A percentile compares a stretch with the other conserved stretches of the same genome.
Conservation (phyloP, 2,888 invertebrate species). For the Polia nebulosa region DNA sequence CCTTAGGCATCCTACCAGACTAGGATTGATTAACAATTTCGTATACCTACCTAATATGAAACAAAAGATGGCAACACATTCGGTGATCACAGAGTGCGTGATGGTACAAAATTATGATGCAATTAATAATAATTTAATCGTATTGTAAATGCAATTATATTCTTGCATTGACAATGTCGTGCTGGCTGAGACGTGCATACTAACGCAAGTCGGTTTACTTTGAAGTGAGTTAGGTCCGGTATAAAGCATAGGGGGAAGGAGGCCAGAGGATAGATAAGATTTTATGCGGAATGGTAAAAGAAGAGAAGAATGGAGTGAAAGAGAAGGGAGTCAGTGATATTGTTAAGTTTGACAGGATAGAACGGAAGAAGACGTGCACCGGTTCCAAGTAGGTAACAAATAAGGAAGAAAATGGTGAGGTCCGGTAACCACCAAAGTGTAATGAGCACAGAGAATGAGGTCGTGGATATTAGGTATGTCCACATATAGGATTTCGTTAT, state of each 20-base stretch:
- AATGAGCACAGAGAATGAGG: too few species aligned
- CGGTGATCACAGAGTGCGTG: slow-evolving; percentile 22
- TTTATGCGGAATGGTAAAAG: not conserved
- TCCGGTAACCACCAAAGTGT: too few species aligned
- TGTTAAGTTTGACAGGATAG: too few species aligned
- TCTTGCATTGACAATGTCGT: slow-evolving; percentile 21
- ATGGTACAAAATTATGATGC: slow-evolving; percentile 33
- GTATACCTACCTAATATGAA: slow-evolving; percentile 21
- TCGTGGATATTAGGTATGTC: too few species aligned
- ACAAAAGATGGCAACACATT: slow-evolving; percentile 40
- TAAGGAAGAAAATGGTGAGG: too few species aligned
- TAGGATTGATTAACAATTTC: slow-evolving; percentile 29
- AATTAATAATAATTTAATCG: slow-evolving; percentile 49
- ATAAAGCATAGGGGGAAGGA: not conserved
- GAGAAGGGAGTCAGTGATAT: not conserved
- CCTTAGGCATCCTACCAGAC: slow-evolving; percentile 6
- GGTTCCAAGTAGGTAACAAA: too few species aligned
- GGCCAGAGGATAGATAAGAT: not conserved
- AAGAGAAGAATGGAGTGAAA: not conserved
- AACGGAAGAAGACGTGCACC: not conserved
- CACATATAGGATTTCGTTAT: too few species aligned
- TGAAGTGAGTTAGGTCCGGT: slow-evolving; percentile 15
- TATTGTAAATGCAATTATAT: slow-evolving; percentile 48
- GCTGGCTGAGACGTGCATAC: slow-evolving; percentile 8
- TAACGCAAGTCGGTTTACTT: slow-evolving; percentile 24